Evolutionary conservation across 2,888 invertebrate genomes (phyloP).

Genomic region (Amaurobius ferox): DNA sequence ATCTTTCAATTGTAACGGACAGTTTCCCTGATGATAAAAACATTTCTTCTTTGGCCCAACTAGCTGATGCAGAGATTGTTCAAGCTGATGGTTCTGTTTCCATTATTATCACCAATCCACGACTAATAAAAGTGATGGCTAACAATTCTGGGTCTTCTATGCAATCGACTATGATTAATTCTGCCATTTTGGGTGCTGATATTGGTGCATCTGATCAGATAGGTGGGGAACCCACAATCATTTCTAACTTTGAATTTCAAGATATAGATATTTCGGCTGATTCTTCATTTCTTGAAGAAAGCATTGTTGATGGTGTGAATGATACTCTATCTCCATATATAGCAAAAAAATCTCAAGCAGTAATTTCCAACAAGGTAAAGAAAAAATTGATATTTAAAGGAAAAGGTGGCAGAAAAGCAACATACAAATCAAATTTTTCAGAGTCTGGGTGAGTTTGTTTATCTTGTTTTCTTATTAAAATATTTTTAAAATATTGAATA

Average conservation of each 20-base stretch:
- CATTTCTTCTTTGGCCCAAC: constrained; percentile 31
- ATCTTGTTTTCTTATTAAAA: no score
- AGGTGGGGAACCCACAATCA: background rate
- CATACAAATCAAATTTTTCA: no score
- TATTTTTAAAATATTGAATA: no score
- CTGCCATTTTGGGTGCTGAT: background rate
- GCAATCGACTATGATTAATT: background rate
- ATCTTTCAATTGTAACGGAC: background rate
- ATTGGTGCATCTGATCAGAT: background rate
- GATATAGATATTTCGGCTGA: no score
- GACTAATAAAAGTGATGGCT: constrained; percentile 29
- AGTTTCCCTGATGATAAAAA: background rate
- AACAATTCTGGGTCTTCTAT: background rate
- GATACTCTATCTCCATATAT: no score
- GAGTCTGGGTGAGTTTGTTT: no score
- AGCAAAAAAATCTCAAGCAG: no score
- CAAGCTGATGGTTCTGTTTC: constrained; percentile 33
- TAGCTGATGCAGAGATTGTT: constrained; percentile 57
- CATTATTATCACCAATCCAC: constrained; percentile 39
- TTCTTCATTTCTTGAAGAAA: no score
- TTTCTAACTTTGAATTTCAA: background rate
- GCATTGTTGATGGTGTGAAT: no score
- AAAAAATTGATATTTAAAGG: no score
- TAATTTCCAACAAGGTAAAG: no score
- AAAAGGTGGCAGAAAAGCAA: no score